Base-by-base conservation (phyloP, 2,113 vertebrate genomes). In the Actinemys pallida region DNA sequence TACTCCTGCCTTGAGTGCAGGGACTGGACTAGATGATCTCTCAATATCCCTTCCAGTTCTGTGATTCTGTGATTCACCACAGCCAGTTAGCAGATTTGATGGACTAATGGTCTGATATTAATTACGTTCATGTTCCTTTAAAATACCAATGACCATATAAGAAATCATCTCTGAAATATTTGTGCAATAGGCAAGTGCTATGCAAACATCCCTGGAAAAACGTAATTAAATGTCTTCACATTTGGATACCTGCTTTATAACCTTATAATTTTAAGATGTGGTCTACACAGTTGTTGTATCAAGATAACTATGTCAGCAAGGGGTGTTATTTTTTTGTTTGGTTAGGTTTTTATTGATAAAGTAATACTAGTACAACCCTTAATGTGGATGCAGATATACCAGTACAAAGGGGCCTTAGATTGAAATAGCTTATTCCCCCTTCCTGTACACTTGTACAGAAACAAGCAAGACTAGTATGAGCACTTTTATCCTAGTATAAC, bases 401-500 rank as follows among this genome's bases (percentile, higher is more conserved):
- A 31, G 4, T 17, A 31, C 14, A 75, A 97, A n/a, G 5, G 19
- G 24, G 62, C 13, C 2, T 84, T 57, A n/a, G 7, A 35, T 17
- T 69, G 7, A n/a, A 69, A 69, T 1, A 20, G 3, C 50, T 84
- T 81, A 42, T 39, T 84, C 16, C 6, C 57, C 84, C 10, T 79
- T 57, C 16, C 52, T n/a, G 0, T 20, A 53, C 1, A 25, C 16
- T 47, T n/a, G 0, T 20, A 53, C 1, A 25, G 31, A 11, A 25
- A 7, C 75, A 87, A 86, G 86, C 56, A 4, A 84, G 39, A 53
- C 50, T 0, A 54, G 9, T 81, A 6, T 56, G 80, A 81, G 17
- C 6, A 39, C n/a, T 54, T 53, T 39, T 39, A 81, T 49, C 11
- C 50, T 81, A 93, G 85, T 25, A n/a, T 45, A 59, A 47, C 25